Percentiles rank a stretch among this genome's conserved stretches.
These are phyloP conservation scores for Alcedo atthis DNA, from an alignment of 2,797 vertebrate genomes.

Conservation along the genomic window DNA sequence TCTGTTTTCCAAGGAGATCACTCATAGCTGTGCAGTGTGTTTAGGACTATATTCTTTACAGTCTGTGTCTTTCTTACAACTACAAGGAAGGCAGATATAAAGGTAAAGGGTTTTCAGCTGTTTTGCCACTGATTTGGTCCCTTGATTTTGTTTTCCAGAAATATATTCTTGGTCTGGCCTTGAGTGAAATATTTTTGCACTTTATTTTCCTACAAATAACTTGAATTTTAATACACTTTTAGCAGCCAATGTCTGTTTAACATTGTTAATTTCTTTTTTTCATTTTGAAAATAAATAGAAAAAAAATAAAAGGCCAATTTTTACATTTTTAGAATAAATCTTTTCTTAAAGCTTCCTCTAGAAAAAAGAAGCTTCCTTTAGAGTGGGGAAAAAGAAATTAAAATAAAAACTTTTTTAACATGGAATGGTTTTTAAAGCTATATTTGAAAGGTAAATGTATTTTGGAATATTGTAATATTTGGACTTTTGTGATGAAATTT, in stretches of 20 bases:
- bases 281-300: not conserved
- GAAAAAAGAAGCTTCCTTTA: not conserved
- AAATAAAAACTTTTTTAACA: not conserved
- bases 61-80: not conserved
- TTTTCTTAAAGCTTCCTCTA: constrained; percentile 21
- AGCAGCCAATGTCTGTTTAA: constrained; percentile 1
- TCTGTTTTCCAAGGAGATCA: not conserved
- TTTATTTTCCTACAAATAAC: constrained; percentile 2
- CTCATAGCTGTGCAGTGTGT: not conserved
- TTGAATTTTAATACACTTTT: constrained; percentile 14
- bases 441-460: constrained; percentile 28
- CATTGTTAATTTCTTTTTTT: not conserved
- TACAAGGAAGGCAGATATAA: not conserved
- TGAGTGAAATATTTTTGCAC: constrained; percentile 14
- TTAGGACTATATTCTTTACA: not conserved
- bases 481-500: not conserved
- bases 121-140: not conserved
- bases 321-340: not conserved
- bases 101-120: not conserved
- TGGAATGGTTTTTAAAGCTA: constrained; percentile 10
- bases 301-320: not conserved
- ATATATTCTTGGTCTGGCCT: not conserved
- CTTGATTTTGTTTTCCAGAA: not conserved
- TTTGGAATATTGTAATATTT: constrained; percentile 41
- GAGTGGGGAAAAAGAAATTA: rapidly evolving